phyloP scores from a whole-genome alignment of 2,113 vertebrate genomes.

The Neolamprologus variostigma region DNA sequence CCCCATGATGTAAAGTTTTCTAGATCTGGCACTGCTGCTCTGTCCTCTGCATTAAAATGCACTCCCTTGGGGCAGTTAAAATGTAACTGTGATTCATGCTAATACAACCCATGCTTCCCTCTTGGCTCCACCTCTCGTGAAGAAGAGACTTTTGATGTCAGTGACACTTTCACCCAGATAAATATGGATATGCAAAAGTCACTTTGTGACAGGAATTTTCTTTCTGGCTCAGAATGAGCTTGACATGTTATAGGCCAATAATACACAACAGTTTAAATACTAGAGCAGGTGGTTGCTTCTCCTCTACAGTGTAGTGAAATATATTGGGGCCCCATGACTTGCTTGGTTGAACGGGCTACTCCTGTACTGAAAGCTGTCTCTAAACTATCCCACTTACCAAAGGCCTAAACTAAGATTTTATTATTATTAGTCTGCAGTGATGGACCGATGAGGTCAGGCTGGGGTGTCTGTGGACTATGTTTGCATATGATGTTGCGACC shows the following conservation, averaged over 20 bases:
- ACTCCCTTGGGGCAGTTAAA: background rate
- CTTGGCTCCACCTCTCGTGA: background rate
- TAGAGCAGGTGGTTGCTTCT: background rate
- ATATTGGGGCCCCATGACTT: background rate
- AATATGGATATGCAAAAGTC: background rate
- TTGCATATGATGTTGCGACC: rapidly evolving
- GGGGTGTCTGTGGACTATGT: background rate
- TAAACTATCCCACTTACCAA: background rate
- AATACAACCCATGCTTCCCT: rapidly evolving
- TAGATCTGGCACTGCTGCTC: background rate
- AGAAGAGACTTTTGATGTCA: background rate
- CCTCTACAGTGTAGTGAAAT: background rate
- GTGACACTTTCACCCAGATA: background rate
- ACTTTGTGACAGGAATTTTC: background rate
- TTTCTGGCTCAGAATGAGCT: background rate
- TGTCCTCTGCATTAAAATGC: background rate
- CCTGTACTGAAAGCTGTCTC: background rate
- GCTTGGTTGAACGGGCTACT: rapidly evolving
- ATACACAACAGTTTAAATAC: background rate
- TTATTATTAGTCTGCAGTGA: background rate
- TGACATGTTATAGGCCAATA: background rate
- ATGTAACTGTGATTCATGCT: background rate
- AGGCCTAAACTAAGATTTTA: background rate
- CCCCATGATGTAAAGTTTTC: background rate
- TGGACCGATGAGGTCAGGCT: background rate